phyloP scores from a whole-genome alignment of 92 coral and sea anemone species.

The Palythoa grandiflora region DNA sequence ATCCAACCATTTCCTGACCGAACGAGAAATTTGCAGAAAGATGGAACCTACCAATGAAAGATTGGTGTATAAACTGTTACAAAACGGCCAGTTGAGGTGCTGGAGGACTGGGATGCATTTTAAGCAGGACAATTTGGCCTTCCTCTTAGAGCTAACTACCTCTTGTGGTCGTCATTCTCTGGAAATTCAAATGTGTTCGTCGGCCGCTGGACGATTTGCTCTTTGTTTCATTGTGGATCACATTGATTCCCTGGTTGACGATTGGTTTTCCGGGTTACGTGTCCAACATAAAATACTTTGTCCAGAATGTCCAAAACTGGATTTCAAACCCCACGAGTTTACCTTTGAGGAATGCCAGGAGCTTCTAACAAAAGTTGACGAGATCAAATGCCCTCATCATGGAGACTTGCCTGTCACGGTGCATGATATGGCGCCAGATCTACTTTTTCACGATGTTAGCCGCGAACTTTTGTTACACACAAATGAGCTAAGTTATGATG shows the following conservation, averaged over 20 bases:
- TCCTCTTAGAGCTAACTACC: slow-evolving; percentile 31
- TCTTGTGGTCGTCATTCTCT: slow-evolving; percentile 38
- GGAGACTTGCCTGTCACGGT: slow-evolving; percentile 2
- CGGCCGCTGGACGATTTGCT: slow-evolving; percentile 54
- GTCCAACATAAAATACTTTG: slow-evolving; percentile 72
- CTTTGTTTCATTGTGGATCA: slow-evolving; percentile 75
- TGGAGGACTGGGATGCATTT: slow-evolving; percentile 74
- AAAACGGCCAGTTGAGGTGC: slow-evolving; percentile 34
- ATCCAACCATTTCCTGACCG: not conserved
- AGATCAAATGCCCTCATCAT: slow-evolving; percentile 64
- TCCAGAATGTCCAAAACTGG: slow-evolving; percentile 54
- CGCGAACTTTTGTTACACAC: slow-evolving; percentile 37
- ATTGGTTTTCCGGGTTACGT: slow-evolving; percentile 72
- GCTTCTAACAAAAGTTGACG: slow-evolving; percentile 41
- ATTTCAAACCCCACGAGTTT: slow-evolving; percentile 57
- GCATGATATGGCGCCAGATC: slow-evolving; percentile 57
- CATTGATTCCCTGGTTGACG: slow-evolving; percentile 66
- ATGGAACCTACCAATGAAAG: slow-evolving; percentile 17
- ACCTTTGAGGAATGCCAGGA: slow-evolving; percentile 63
- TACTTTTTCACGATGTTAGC: slow-evolving; percentile 48
- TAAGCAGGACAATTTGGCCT: slow-evolving; percentile 30
- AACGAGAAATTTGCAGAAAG: not conserved
- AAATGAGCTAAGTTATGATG: slow-evolving; percentile 41
- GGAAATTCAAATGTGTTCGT: slow-evolving; percentile 56
- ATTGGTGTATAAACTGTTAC: slow-evolving; percentile 36